Conservation (phyloP, 2,797 vertebrate species). For the Gymnocypris eckloni region DNA sequence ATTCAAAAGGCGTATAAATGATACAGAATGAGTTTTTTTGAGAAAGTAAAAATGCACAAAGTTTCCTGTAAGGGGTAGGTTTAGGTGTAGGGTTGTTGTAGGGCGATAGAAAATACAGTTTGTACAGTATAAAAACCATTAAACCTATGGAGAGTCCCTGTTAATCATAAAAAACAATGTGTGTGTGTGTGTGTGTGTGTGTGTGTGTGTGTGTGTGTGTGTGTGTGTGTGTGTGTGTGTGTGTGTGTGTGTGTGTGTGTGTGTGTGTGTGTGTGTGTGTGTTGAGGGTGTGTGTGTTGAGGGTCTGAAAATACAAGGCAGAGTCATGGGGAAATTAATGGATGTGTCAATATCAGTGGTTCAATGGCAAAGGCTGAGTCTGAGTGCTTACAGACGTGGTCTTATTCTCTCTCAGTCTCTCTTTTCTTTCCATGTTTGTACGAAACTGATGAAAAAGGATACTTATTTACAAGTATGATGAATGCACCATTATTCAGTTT, state of each 20-base stretch:
- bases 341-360: slow-evolving; percentile 27
- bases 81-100: no score
- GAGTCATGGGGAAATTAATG: neutral
- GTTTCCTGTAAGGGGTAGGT: no score
- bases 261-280: neutral
- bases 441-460: slow-evolving; percentile 80
- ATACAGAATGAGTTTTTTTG: no score
- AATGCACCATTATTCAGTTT: slow-evolving; percentile 38
- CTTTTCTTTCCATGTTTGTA: slow-evolving; percentile 16
- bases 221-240: neutral
- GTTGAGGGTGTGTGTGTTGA: neutral
- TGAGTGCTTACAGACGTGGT: slow-evolving; percentile 63
- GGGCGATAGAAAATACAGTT: no score
- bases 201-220: neutral
- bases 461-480: slow-evolving; percentile 62
- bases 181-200: neutral
- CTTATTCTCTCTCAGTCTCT: neutral
- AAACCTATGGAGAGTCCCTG: no score
- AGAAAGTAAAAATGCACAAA: no score
- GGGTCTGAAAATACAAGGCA: slow-evolving; percentile 1
- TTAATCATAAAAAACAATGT: no score
- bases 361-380: slow-evolving; percentile 40
- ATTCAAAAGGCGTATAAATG: no score
- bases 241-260: neutral
- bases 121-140: no score